Conservation (phyloP, 2,888 invertebrate species). For the Agrotis segetum region DNA sequence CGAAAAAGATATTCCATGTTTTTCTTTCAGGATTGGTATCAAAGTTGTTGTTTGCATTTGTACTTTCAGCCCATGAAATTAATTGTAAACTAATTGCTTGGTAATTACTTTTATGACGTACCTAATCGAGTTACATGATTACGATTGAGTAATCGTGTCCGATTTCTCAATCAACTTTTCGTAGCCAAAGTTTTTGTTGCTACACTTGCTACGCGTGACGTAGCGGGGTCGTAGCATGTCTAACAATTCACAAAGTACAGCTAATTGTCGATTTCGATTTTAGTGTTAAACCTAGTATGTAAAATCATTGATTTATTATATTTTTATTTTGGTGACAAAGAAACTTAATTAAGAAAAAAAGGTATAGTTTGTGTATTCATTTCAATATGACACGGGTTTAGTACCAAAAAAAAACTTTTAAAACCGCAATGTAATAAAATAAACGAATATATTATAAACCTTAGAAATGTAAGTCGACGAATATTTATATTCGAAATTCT, state of each 20-base stretch:
- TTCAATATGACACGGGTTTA: conserved; percentile 22
- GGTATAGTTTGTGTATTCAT: not conserved
- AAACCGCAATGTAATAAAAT: conserved; percentile 30
- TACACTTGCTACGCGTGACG: conserved; percentile 48
- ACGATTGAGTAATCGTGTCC: conserved; percentile 6
- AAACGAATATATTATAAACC: conserved; percentile 23
- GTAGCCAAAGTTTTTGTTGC: conserved; percentile 31
- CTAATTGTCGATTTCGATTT: not conserved
- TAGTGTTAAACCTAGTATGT: not conserved
- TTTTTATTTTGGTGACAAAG: not conserved
- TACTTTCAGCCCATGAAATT: too few species aligned
- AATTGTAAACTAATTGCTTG: not conserved
- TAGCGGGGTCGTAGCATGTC: conserved; percentile 30
- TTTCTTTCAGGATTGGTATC: too few species aligned
- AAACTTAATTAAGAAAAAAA: not conserved
- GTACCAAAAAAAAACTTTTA: not conserved
- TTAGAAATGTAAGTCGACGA: conserved; percentile 37
- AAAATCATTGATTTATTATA: not conserved
- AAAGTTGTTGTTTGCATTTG: too few species aligned
- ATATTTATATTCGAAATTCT: conserved; percentile 36
- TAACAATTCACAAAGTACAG: not conserved
- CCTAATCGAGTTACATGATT: conserved; percentile 2
- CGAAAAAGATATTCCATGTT: too few species aligned
- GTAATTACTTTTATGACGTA: conserved; percentile 19
- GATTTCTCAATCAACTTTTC: too few species aligned